phyloP scores from a whole-genome alignment of 2,888 invertebrate species.

The Nysson spinosus region DNA sequence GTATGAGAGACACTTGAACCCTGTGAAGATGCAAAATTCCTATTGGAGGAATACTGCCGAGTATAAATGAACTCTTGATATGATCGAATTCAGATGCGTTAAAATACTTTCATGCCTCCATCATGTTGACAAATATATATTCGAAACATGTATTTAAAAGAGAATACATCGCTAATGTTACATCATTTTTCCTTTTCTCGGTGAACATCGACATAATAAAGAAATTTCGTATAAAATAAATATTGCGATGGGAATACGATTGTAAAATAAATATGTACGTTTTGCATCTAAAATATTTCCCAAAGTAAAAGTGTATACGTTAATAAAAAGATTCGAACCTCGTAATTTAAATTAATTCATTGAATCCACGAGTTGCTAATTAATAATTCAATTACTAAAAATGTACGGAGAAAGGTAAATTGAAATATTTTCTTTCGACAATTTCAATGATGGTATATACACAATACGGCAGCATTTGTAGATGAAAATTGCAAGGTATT shows the following conservation, averaged over 20 bases:
- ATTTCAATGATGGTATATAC: too few relatives aligned
- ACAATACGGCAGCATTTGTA: too few relatives aligned
- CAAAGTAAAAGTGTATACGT: conserved; percentile 44
- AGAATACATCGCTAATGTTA: not conserved
- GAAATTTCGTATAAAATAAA: conserved; percentile 11
- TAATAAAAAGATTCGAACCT: too few relatives aligned
- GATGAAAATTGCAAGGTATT: too few relatives aligned
- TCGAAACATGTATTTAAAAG: conserved; percentile 14
- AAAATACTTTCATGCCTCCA: conserved; percentile 16
- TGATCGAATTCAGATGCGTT: conserved; percentile 1
- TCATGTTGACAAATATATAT: not conserved
- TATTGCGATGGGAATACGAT: not conserved
- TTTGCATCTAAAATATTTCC: conserved; percentile 34
- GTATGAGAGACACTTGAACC: conserved; percentile 63
- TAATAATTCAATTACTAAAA: too few relatives aligned
- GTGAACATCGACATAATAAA: conserved; percentile 8
- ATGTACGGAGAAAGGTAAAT: too few relatives aligned
- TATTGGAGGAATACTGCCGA: conserved; percentile 20
- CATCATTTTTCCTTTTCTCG: not conserved
- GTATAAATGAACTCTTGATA: conserved; percentile 9
- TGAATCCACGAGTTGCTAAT: too few relatives aligned
- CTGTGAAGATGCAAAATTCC: conserved; percentile 55
- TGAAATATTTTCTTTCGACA: too few relatives aligned
- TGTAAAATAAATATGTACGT: conserved; percentile 17
- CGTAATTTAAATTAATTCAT: too few relatives aligned